These are phyloP conservation scores for Thalassophryne amazonica DNA, from an alignment of 2,797 vertebrate species.

Conservation along the genomic window DNA sequence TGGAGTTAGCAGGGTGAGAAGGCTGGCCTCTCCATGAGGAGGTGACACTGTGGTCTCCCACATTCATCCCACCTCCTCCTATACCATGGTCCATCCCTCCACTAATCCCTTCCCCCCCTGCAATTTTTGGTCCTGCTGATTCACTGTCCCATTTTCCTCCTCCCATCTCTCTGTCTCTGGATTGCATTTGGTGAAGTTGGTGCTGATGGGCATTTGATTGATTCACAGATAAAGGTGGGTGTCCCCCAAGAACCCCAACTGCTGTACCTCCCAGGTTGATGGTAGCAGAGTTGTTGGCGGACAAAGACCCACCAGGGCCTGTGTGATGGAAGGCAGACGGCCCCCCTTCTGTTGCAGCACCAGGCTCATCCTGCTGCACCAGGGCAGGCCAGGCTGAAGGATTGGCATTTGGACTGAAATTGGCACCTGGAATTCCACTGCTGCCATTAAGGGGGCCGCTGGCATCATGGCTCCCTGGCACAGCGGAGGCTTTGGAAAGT, in stretches of 20 bases:
- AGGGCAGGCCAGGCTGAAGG: conserved; percentile 98
- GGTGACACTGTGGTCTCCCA: conserved; percentile 68
- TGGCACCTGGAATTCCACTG: conserved; percentile 89
- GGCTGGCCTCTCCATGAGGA: conserved; percentile 79
- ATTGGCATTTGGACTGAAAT: conserved; percentile 99
- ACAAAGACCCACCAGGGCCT: conserved; percentile 63
- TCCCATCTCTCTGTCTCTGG: conserved; percentile 79
- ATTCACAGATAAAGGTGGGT: conserved; percentile 81
- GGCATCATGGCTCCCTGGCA: conserved; percentile 81
- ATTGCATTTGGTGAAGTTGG: conserved; percentile 85
- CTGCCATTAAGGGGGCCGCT: conserved; percentile 85
- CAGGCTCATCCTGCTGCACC: conserved; percentile 88
- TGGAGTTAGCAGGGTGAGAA: conserved; percentile 77
- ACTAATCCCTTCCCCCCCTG: conserved; percentile 64
- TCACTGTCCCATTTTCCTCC: conserved; percentile 75
- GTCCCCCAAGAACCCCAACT: conserved; percentile 61
- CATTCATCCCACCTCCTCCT: conserved; percentile 54
- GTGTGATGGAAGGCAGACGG: conserved; percentile 75
- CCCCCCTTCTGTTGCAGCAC: conserved; percentile 73
- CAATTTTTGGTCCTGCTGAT: conserved; percentile 84
- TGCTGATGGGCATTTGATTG: conserved; percentile 82
- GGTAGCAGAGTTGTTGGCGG: conserved; percentile 78
- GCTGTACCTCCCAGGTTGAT: conserved; percentile 54
- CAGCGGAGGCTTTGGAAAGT: conserved; percentile 82
- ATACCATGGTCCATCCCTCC: conserved; percentile 69